These are phyloP conservation scores for Nesogale talazaci DNA, from an alignment of 2,113 vertebrate species.

Conservation along the genomic window DNA sequence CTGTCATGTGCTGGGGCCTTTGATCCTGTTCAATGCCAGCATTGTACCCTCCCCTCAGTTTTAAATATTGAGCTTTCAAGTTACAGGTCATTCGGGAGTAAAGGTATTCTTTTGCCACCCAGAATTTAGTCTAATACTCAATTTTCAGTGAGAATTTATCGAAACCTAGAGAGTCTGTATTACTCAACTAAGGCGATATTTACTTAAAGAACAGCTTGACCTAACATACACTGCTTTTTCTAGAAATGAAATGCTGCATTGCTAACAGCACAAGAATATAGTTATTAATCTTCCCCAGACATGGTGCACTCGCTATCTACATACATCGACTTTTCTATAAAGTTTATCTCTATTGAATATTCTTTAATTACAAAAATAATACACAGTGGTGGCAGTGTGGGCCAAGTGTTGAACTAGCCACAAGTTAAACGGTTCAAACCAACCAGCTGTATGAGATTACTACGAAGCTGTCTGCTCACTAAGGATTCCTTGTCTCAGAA, in stretches of 20 bases:
- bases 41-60: neutral
- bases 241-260: neutral
- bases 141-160: constrained; percentile 18
- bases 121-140: constrained; percentile 30
- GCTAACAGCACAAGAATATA: constrained; percentile 25
- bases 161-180: constrained; percentile 45
- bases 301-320: too few relatives aligned
- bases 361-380: constrained; percentile 51
- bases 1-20: neutral
- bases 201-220: constrained; percentile 6
- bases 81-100: constrained; percentile 38
- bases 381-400: neutral
- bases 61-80: constrained; percentile 17
- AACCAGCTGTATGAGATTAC: too few relatives aligned
- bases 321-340: neutral
- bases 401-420: too few relatives aligned
- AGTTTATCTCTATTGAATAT: constrained; percentile 3
- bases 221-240: constrained; percentile 42
- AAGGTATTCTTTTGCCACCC: constrained; percentile 17
- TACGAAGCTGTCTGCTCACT: too few relatives aligned
- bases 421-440: too few relatives aligned
- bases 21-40: neutral
- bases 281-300: neutral
- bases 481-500: too few relatives aligned
- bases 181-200: neutral